Conservation (phyloP, 2,797 vertebrate genomes). For the Chaetophractus vellerosus region DNA sequence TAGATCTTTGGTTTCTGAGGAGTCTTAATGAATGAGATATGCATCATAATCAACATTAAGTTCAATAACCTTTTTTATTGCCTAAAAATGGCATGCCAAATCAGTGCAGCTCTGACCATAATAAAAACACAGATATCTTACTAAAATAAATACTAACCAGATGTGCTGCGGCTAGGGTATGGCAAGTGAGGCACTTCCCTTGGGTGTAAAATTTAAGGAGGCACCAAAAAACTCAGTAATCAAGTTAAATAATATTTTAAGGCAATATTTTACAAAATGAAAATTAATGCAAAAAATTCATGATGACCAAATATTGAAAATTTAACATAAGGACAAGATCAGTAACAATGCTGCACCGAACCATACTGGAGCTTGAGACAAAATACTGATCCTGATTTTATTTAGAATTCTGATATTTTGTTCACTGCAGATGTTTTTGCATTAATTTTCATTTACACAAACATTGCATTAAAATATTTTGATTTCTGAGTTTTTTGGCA, state of each 20-base stretch:
- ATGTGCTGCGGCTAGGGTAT: neutral
- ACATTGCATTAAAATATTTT: neutral
- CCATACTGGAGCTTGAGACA: neutral
- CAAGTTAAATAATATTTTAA: conserved; percentile 54
- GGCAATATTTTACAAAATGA: conserved; percentile 24
- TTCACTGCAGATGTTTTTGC: neutral
- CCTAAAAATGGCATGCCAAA: conserved; percentile 84
- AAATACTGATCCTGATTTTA: conserved; percentile 29
- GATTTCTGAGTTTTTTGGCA: neutral
- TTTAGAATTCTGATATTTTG: conserved; percentile 18
- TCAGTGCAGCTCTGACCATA: conserved; percentile 75
- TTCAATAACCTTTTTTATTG: conserved; percentile 87
- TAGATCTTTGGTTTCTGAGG: conserved; percentile 80
- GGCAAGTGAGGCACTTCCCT: conserved; percentile 10
- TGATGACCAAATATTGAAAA: conserved; percentile 47
- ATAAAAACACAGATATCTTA: conserved; percentile 81
- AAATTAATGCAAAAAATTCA: conserved; percentile 52
- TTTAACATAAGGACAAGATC: conserved; percentile 42
- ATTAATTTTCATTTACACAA: conserved; percentile 54
- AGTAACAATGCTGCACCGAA: neutral
- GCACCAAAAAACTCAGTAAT: conserved; percentile 1
- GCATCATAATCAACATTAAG: conserved; percentile 85
- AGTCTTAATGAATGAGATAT: conserved; percentile 66
- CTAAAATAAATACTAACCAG: conserved; percentile 83
- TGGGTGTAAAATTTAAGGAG: conserved; percentile 54